Evolutionary conservation across 2,888 invertebrate genomes (phyloP), one percentile per base, ranked within the genome.

Genomic region (Ochlodes sylvanus): DNA sequence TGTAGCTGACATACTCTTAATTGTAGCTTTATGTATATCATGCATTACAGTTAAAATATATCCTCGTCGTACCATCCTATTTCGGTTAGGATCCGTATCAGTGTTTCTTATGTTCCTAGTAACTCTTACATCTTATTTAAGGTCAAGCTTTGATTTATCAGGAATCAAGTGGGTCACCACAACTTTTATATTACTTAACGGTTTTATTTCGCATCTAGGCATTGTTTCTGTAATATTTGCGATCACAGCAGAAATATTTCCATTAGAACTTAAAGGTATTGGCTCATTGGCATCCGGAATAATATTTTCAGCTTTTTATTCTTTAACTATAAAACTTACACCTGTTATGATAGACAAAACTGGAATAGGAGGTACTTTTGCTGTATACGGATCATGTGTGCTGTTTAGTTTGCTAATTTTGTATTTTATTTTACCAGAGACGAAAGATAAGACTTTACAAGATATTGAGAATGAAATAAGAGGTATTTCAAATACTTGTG

Each of bases 401-500:
- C 55, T 73, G 9, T 9, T 79, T 6, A 77, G 79, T 70, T 70
- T 82, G 1, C 5, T 73, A 1, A n/a, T 77, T 21, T 69, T 84
- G 44, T 78, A 77, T 70, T 80, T 73, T 55, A 70, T 81, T 27
- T 44, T 85, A 21, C 82, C 82, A 15, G 85, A 85, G 72, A 85
- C 85, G 1, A 85, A 84, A 68, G 80, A 81, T 55, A 83, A 72
- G 65, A 78, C 80, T 0, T 70, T 85, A 47, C 79, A 80, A 63
- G 80, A 84, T 17, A 83, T 85, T 47, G 84, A 84, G 69, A 73
- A 79, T 73, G 77, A 79, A 60, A 73, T 85, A 1, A 77, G 73
- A 73, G 69, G 72, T 41, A 19, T 12, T 15, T 17, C 6, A 9
- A 12, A 1, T 32, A n/a, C 44, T 7, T 15, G 10, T 44, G 44